Evolutionary conservation across 2,797 vertebrate genomes (phyloP).

Genomic region (Sebastes alutus): DNA sequence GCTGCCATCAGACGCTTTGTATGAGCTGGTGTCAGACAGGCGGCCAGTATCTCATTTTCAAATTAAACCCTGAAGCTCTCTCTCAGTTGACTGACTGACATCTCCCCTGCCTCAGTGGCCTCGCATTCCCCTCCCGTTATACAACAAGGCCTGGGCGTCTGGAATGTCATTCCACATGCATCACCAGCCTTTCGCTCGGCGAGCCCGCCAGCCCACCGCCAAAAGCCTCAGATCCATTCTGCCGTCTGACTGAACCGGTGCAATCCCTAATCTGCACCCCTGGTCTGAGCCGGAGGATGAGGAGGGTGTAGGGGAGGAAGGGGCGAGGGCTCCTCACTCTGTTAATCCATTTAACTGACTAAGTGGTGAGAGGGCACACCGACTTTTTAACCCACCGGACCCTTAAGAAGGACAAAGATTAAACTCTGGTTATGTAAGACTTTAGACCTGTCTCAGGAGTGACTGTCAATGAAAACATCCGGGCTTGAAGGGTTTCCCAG

Average conservation of each 20-base stretch:
- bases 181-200: constrained; percentile 59
- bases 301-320: background rate
- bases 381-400: constrained; percentile 40
- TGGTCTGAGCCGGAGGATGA: constrained; percentile 25
- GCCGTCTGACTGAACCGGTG: constrained; percentile 47
- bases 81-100: constrained; percentile 41
- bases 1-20: background rate
- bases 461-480: constrained; percentile 37
- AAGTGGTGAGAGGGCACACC: constrained; percentile 34
- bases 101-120: constrained; percentile 66
- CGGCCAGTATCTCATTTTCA: constrained; percentile 25
- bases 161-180: constrained; percentile 84
- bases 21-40: constrained; percentile 10
- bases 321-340: background rate
- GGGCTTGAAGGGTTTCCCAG: constrained; percentile 10
- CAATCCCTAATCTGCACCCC: constrained; percentile 48
- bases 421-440: constrained; percentile 64
- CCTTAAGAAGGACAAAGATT: constrained; percentile 64
- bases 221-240: constrained; percentile 46
- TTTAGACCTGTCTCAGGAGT: background rate
- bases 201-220: constrained; percentile 38
- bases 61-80: constrained; percentile 18
- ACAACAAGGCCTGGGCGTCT: constrained; percentile 76
- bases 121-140: constrained; percentile 75
- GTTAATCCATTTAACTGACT: constrained; percentile 60